These are phyloP conservation scores for Origma solitaria DNA, from an alignment of 2,113 vertebrate genomes.

Conservation along the genomic window DNA sequence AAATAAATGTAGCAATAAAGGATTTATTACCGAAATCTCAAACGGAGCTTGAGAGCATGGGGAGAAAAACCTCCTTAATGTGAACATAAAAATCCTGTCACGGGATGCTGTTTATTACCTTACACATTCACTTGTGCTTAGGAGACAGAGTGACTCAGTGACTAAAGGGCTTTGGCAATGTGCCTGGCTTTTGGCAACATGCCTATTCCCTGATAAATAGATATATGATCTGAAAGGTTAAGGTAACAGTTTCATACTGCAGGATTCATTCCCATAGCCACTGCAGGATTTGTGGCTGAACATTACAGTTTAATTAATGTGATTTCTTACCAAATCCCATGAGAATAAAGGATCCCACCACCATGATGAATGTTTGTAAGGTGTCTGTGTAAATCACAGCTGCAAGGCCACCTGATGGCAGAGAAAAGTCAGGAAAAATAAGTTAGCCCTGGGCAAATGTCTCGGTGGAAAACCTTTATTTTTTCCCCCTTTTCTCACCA, in stretches of 20 bases:
- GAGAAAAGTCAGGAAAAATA: background rate
- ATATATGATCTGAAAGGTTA: background rate
- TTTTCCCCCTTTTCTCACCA: background rate
- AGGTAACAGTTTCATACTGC: background rate
- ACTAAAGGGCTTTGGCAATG: background rate
- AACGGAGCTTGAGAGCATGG: background rate
- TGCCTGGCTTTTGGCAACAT: background rate
- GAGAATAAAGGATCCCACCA: constrained; percentile 89
- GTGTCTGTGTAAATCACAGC: constrained; percentile 98
- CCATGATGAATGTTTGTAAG: constrained; percentile 91
- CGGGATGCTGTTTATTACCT: background rate
- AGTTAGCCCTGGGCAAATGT: background rate
- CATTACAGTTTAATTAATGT: background rate
- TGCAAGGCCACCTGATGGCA: constrained; percentile 82
- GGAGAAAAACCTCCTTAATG: background rate
- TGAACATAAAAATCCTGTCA: background rate
- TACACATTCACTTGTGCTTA: background rate
- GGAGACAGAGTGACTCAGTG: background rate
- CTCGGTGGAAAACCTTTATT: background rate
- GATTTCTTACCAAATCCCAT: constrained; percentile 86
- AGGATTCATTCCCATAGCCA: background rate
- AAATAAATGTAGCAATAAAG: background rate
- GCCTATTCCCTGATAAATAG: background rate
- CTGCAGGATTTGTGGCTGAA: background rate
- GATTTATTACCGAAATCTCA: background rate